Base-by-base conservation (phyloP, 2,797 vertebrate species). In the Megaceryle alcyon region DNA sequence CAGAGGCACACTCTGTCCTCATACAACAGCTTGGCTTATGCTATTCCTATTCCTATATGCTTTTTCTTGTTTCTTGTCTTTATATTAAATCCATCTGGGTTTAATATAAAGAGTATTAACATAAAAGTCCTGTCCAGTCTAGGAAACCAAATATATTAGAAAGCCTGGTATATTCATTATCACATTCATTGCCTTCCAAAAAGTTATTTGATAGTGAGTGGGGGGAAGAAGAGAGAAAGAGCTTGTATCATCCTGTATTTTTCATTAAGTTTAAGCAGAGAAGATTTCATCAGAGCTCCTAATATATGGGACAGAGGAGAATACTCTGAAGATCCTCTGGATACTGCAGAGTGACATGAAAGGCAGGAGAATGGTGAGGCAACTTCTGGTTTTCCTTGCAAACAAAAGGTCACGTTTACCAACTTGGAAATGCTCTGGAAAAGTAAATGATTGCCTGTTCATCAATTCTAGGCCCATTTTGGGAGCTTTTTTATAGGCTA, bases 131-230 rank as follows among this genome's bases (percentile, higher is more conserved):
- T 91, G 31, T 37, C 56, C 75, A 65, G 49, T 66, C 53, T 81
- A 64, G 85, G 79, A 95, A 86, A 75, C 23, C 29, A 63, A 92
- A 72, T 7, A 15, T 75, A 48, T 19, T 65, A 39, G 66, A 77
- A 87, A 73, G 60, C 72, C 96, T 97, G 95, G 37, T 94, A 63
- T 93, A 75, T 92, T 90, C 94, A 96, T 97, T 95, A 92, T 75
- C 33, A 37, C 19, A 86, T 75, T 56, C 57, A 88, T 39, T 73
- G 39, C 49, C 29, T 96, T 94, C 92, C 93, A 89, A 20, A 82
- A 95, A 90, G 71, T 87, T 92, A 90, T 64, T 91, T 86, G 82
- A 94, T 94, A 90, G 80, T 43, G 72, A 54, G 29, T 10, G 21
- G 33, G 22, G 63, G 31, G 64, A 20, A 6, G 5, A 71, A 64